These are phyloP conservation scores for Hoplostethus mediterraneus DNA, from an alignment of 2,797 vertebrate species.

Conservation along the genomic window DNA sequence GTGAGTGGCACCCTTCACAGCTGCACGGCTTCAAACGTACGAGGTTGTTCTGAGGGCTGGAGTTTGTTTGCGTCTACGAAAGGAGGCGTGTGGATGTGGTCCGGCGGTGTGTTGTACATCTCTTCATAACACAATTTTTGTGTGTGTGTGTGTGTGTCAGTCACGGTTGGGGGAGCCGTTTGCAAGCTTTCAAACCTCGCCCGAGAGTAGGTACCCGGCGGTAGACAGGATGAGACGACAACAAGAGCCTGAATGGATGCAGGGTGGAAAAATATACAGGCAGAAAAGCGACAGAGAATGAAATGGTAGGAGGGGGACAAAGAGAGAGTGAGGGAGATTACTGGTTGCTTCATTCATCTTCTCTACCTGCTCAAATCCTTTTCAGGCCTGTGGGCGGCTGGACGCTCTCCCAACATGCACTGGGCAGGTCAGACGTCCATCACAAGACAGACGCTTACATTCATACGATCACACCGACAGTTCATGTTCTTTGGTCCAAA, in stretches of 20 bases:
- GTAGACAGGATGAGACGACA: background rate
- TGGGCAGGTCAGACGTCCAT: no score
- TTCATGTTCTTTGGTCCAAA: no score
- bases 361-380: no score
- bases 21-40: background rate
- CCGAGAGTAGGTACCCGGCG: no score
- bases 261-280: no score
- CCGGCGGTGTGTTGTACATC: background rate
- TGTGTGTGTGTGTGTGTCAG: slow-evolving; percentile 4
- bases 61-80: background rate
- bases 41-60: background rate
- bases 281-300: background rate
- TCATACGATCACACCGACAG: no score
- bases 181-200: background rate
- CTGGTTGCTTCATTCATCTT: no score
- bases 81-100: background rate
- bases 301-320: background rate
- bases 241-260: background rate
- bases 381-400: no score
- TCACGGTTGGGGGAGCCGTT: background rate
- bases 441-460: no score
- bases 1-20: background rate
- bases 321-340: background rate
- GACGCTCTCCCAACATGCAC: no score
- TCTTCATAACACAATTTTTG: background rate